Evolutionary conservation across 2,113 vertebrate genomes (phyloP), one percentile per base, ranked within the genome.

Genomic region (Pseudonaja textilis): DNA sequence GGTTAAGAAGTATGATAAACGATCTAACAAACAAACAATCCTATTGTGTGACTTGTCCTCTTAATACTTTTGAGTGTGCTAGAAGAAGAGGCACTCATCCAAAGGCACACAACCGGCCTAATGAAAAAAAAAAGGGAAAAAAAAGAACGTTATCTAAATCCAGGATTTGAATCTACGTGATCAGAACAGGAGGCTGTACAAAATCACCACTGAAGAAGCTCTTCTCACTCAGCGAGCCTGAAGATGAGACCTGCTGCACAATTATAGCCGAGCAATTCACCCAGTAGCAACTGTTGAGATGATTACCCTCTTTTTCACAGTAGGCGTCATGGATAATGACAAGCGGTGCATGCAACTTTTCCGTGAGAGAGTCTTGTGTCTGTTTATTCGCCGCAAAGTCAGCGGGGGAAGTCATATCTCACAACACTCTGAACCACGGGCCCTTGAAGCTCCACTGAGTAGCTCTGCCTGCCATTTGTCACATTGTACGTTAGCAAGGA

Each of bases 371-470:
- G 87, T 54, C 93, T 96, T 93, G 95, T 87, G 93, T 95, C 95
- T 92, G 93, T 96, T 96, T 93, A 95, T 91, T 94, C 93, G 89
- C 93, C 92, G 88, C 93, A 94, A 93, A 26, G 85, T 94, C 94
- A 91, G 64, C 57, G 39, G 93, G 91, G 92, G 86, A 94, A 91
- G 29, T 88, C 93, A 93, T 90, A 93, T 94, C 89, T 94, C 93
- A 94, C 22, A 93, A 93, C 34, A 91, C 94, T 95, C 95, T 97
- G 95, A 97, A 96, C 95, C 85, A 52, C 61, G 64, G 92, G 91
- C 94, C 95, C 95, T 95, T 34, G 93, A 93, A 94, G 95, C 94
- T 93, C 91, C 89, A 88, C 93, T 95, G 95, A 97, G 95, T 91
- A 95, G 93, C 95, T 95, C 96, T 96, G 94, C 94, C 11, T 61